These are phyloP conservation scores for Turritopsis dohrnii DNA, from an alignment of 30 jellyfish, hydroid and myxozoan genomes.

Conservation along the genomic window DNA sequence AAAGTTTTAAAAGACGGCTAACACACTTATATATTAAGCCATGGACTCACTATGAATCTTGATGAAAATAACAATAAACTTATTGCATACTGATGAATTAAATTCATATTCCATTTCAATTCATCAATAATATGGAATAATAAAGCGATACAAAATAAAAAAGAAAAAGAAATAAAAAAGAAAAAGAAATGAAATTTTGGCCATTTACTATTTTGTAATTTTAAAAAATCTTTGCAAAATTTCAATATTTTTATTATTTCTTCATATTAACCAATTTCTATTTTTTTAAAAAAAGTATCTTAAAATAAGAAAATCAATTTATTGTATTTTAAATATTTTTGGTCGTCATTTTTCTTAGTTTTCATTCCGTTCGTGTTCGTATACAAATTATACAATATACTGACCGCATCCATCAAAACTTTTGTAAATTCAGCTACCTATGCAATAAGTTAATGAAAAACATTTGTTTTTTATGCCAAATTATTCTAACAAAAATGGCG, in stretches of 20 bases:
- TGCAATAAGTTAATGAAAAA: background rate
- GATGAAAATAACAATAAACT: background rate
- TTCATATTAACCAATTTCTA: background rate
- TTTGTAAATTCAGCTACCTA: background rate
- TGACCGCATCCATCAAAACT: background rate
- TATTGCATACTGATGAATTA: background rate
- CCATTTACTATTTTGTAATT: background rate
- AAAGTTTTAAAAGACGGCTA: background rate
- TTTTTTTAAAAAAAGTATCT: too few relatives aligned
- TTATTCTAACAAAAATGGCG: background rate
- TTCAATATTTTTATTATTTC: background rate
- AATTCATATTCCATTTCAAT: background rate
- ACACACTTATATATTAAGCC: background rate
- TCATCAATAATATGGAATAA: background rate
- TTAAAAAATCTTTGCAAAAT: too few relatives aligned
- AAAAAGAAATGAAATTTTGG: background rate
- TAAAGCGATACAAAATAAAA: background rate
- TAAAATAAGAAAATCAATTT: background rate
- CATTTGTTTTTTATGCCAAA: background rate
- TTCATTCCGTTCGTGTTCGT: background rate
- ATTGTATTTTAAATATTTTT: background rate
- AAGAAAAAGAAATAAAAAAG: background rate
- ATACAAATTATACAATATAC: background rate
- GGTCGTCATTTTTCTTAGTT: background rate
- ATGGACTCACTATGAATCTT: background rate